Evolutionary conservation across 2,888 invertebrate species (phyloP), one percentile per base, ranked within the genome.

Genomic region (Antitype chi): DNA sequence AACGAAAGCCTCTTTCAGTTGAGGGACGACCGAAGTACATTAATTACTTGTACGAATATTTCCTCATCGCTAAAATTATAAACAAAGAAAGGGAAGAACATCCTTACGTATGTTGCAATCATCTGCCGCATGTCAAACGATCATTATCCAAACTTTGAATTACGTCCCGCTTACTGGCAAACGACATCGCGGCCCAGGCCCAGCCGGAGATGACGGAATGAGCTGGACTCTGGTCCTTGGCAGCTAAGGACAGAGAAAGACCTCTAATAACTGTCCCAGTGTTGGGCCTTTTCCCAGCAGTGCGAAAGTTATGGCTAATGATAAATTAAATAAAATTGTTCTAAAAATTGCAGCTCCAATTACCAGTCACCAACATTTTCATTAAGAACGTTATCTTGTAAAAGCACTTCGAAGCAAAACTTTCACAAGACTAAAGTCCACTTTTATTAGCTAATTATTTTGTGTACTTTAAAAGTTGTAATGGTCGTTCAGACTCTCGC

Each of bases 401-500:
- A 63, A 78, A 81, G 28, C 80, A 74, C 23, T 84, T 66, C 49
- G 25, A 0, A 57, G 47, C 25, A 15, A 63, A 69, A 78, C 57
- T 82, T 74, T 55, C 38, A 1, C 23, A 17, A 66, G 52, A 71
- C 49, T 28, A 23, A 69, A 74, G 55, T 70, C 77, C 73, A 69
- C 60, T 66, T 85, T 84, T 76, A 84, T 78, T 71, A 74, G 62
- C 67, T 79, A 76, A 84, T 82, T 82, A 78, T 76, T 82, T 66
- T 70, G 76, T 78, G 68, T 80, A 85, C 71, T 75, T 79, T 70
- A 63, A 86, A 83, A 85, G 76, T 82, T 86, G 68, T 84, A 76
- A 85, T 74, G 23, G 63, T 63, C 38, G 53, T 76, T 85, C 59
- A 63, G 32, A 38, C 52, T 68, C 49, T 47, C n/a, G 52, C 70